phyloP scores from a whole-genome alignment of 2,888 invertebrate species.

The Chouioia cunea region DNA sequence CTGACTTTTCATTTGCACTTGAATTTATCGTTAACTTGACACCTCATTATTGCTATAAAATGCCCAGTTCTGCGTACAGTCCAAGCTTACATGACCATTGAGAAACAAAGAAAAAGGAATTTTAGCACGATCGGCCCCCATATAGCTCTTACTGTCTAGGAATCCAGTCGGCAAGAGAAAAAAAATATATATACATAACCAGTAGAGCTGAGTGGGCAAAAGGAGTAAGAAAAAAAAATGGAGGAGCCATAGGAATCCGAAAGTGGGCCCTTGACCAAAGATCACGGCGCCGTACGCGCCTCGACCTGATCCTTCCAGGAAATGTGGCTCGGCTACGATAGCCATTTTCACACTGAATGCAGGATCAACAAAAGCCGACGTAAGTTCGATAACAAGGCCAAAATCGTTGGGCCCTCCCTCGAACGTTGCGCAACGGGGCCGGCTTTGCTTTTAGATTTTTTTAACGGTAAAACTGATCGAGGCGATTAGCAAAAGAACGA shows the following conservation, averaged over 20 bases:
- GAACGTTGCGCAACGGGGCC: not conserved
- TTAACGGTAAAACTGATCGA: not conserved
- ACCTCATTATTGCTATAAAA: not conserved
- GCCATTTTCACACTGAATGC: slow-evolving; percentile 48
- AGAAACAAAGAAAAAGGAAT: too few species aligned
- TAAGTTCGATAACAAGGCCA: slow-evolving; percentile 4
- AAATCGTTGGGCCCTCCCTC: slow-evolving; percentile 20
- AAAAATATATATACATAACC: too few species aligned
- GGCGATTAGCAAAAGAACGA: too few species aligned
- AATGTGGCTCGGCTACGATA: slow-evolving; percentile 45
- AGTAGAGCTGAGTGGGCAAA: not conserved
- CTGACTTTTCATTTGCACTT: slow-evolving; percentile 25
- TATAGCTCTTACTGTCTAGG: not conserved
- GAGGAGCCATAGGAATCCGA: slow-evolving; percentile 26
- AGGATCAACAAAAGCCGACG: slow-evolving; percentile 4
- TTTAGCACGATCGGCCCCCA: not conserved
- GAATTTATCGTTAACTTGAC: slow-evolving; percentile 7
- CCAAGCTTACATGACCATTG: too few species aligned
- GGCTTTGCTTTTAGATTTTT: too few species aligned
- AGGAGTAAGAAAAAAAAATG: slow-evolving; percentile 18
- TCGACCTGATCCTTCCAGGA: slow-evolving; percentile 42
- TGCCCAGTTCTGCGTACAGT: too few species aligned
- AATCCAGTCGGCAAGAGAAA: slow-evolving; percentile 6
- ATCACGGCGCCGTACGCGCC: slow-evolving; percentile 46
- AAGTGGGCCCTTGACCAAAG: slow-evolving; percentile 15